Evolutionary conservation across 2,888 invertebrate species (phyloP).

Genomic region (Noctua pronuba): DNA sequence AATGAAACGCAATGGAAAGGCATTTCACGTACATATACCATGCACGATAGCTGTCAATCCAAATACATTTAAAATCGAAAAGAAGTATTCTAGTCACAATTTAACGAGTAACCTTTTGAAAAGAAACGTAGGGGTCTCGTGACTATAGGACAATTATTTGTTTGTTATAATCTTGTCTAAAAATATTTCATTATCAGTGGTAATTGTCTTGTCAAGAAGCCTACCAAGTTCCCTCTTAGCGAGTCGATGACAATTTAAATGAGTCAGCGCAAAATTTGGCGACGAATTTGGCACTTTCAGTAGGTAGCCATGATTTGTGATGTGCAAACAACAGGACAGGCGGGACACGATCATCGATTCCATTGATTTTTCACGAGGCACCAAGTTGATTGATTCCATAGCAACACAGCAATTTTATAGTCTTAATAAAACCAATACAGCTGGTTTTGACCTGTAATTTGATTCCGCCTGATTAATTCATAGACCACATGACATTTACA

Average conservation of each 20-base stretch:
- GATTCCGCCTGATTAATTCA: conserved; percentile 15
- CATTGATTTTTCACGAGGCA: too few relatives aligned
- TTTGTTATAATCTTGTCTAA: not conserved
- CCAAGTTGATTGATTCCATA: not conserved
- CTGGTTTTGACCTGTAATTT: not conserved
- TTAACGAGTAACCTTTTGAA: not conserved
- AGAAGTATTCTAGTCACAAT: not conserved
- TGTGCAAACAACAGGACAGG: too few relatives aligned
- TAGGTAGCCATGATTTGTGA: too few relatives aligned
- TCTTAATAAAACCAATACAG: not conserved
- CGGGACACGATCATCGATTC: too few relatives aligned
- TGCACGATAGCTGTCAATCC: conserved; percentile 25
- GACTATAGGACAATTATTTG: not conserved
- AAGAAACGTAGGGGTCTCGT: not conserved
- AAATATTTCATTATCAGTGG: not conserved
- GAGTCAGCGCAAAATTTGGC: too few relatives aligned
- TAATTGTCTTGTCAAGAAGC: not conserved
- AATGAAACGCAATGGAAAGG: not conserved
- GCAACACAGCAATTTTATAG: not conserved
- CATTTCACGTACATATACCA: not conserved
- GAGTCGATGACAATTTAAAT: not conserved
- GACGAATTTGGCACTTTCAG: too few relatives aligned
- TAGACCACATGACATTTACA: conserved; percentile 41
- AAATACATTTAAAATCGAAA: conserved; percentile 20
- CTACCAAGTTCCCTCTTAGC: not conserved